phyloP scores from a whole-genome alignment of 1,140 invertebrate genomes.

The Oedothorax gibbosus region DNA sequence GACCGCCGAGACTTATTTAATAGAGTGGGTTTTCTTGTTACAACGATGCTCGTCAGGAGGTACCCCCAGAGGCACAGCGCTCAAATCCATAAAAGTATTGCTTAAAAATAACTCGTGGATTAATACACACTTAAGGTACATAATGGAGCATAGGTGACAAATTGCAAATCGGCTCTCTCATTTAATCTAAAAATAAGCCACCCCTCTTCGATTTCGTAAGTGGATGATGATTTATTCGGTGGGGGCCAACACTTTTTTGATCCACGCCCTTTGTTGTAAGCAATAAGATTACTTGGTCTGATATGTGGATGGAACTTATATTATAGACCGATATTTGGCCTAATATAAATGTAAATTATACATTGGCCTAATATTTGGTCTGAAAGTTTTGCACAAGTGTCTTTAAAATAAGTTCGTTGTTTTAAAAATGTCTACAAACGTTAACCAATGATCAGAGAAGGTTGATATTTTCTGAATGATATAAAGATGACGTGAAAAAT shows the following conservation, averaged over 20 bases:
- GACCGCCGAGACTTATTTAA: conserved; percentile 51
- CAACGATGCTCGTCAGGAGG: conserved; percentile 31
- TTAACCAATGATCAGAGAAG: no score
- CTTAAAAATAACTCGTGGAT: conserved; percentile 55
- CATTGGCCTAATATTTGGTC: no score
- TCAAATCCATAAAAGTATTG: conserved; percentile 45
- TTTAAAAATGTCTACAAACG: no score
- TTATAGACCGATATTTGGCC: no score
- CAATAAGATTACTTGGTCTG: no score
- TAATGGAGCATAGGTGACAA: conserved; percentile 56
- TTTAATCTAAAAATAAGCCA: conserved; percentile 60
- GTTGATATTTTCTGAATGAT: no score
- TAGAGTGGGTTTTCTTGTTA: conserved; percentile 60
- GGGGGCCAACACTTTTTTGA: conserved; percentile 10
- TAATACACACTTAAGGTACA: conserved; percentile 57
- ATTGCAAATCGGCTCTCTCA: conserved; percentile 55
- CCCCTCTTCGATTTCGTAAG: conserved; percentile 1
- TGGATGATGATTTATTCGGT: conserved; percentile 41
- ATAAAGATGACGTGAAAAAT: no score
- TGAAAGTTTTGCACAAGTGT: no score
- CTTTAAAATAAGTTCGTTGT: no score
- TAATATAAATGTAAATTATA: no score
- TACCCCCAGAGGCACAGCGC: not conserved
- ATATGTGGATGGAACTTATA: no score
- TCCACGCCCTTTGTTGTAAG: conserved; percentile 18